A percentile compares a stretch with the other conserved stretches of the same genome.
Conservation (phyloP, 2,113 vertebrate species). For the Falcunculus frontatus region DNA sequence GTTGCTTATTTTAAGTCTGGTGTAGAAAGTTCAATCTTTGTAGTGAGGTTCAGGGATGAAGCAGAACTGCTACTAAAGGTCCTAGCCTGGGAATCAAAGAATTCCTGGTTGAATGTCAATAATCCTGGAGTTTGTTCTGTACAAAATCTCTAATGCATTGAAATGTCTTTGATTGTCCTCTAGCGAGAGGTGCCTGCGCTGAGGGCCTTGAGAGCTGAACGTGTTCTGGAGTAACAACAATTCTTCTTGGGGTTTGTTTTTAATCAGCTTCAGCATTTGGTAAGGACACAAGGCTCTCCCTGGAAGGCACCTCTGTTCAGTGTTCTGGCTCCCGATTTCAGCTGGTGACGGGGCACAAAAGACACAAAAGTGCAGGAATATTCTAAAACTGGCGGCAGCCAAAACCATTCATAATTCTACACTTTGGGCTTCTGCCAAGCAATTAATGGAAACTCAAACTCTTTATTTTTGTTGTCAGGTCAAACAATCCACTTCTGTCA, state of each 20-base stretch:
- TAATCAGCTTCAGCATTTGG: background rate
- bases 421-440: slow-evolving; percentile 19
- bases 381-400: background rate
- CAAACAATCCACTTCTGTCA: background rate
- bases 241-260: background rate
- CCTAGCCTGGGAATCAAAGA: background rate
- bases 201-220: background rate
- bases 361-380: background rate
- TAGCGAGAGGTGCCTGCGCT: background rate
- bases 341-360: background rate
- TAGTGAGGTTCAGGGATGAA: background rate
- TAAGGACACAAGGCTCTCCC: background rate
- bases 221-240: background rate
- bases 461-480: slow-evolving; percentile 31
- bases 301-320: background rate
- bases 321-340: background rate
- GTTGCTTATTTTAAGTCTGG: background rate
- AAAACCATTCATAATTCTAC: background rate
- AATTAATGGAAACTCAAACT: background rate
- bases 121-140: background rate
- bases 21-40: background rate
- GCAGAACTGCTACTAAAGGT: background rate
- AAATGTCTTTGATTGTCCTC: background rate
- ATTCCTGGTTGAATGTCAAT: background rate
- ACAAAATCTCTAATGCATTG: background rate